phyloP scores from a whole-genome alignment of 2,797 vertebrate species.

The Morus bassanus region DNA sequence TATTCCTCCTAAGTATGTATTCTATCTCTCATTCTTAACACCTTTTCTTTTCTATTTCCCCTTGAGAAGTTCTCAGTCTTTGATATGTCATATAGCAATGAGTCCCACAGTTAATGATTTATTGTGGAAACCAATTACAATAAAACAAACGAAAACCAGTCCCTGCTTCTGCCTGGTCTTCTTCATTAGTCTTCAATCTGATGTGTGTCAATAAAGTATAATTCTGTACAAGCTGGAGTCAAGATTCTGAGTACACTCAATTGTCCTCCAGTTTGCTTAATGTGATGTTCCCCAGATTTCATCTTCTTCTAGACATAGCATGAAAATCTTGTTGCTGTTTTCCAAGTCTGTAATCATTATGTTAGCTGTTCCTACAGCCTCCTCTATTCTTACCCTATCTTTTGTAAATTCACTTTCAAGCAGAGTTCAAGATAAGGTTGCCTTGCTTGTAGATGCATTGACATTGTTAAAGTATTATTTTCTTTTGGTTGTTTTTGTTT shows the following conservation, averaged over 20 bases:
- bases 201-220: conserved; percentile 37
- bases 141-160: conserved; percentile 19
- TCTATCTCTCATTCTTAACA: neutral
- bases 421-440: neutral
- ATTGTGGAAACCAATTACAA: conserved; percentile 49
- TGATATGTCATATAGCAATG: neutral
- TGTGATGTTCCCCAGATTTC: neutral
- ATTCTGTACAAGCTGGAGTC: neutral
- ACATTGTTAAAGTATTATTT: neutral
- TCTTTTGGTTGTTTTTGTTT: neutral
- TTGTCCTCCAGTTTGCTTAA: conserved; percentile 1
- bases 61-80: neutral
- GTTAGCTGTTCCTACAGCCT: neutral
- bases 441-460: neutral
- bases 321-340: neutral
- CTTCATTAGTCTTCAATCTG: conserved; percentile 17
- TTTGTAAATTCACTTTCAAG: neutral
- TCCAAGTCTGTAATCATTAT: neutral
- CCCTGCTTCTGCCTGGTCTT: neutral
- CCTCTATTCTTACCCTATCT: neutral
- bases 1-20: neutral
- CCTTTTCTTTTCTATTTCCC: neutral
- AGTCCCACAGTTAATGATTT: conserved; percentile 39
- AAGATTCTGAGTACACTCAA: neutral
- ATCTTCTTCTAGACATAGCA: neutral